A percentile compares a stretch with the other conserved stretches of the same genome.
Conservation (phyloP, 1,140 invertebrate species). For the Brachionus calyciflorus region DNA sequence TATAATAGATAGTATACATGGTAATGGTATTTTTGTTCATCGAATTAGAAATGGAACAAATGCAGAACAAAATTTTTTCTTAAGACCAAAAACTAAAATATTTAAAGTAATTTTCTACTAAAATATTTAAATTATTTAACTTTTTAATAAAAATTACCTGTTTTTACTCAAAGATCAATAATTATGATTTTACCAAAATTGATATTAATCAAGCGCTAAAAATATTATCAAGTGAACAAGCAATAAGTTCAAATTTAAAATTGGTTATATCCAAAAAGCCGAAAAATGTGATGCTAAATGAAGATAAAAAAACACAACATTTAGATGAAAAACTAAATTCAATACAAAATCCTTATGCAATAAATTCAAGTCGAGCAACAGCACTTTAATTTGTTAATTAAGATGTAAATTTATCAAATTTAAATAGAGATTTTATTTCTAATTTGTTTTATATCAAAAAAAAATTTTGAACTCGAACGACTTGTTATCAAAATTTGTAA, state of each 20-base stretch:
- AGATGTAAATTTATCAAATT: too few relatives aligned
- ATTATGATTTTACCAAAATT: slow-evolving; percentile 33
- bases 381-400: neutral
- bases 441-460: too few relatives aligned
- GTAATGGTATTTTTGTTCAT: slow-evolving; percentile 26
- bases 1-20: slow-evolving; percentile 12
- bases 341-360: slow-evolving; percentile 16
- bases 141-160: neutral
- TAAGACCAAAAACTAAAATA: slow-evolving; percentile 42
- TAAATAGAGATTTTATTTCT: too few relatives aligned
- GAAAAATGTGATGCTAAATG: slow-evolving; percentile 13
- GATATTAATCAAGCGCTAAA: neutral
- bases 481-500: too few relatives aligned
- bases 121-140: neutral
- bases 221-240: slow-evolving; percentile 8
- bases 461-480: too few relatives aligned
- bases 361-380: slow-evolving; percentile 10
- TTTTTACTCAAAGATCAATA: neutral
- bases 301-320: slow-evolving; percentile 11
- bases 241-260: neutral
- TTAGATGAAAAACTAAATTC: slow-evolving; percentile 18
- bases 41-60: slow-evolving; percentile 6
- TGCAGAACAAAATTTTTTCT: slow-evolving; percentile 24
- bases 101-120: slow-evolving; percentile 12
- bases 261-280: slow-evolving; percentile 29